phyloP scores from a whole-genome alignment of 35 echinoderm and acorn worm genomes.

The Ophiothrix spiculata region DNA sequence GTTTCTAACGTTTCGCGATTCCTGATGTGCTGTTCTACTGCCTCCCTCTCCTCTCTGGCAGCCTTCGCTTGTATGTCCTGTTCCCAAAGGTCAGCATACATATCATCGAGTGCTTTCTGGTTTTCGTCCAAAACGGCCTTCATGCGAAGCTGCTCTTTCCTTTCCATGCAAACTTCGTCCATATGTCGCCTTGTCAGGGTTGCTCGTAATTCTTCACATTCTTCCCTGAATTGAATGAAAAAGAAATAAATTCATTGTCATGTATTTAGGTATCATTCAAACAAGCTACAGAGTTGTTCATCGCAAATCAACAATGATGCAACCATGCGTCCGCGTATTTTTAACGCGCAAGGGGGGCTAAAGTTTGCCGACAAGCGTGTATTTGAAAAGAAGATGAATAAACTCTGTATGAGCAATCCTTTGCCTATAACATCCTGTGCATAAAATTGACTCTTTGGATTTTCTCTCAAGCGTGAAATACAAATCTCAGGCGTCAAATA shows the following conservation, averaged over 20 bases:
- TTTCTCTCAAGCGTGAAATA: no score
- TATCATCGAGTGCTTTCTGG: slow-evolving; percentile 41
- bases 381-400: no score
- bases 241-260: neutral
- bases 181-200: slow-evolving; percentile 84
- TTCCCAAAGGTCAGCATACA: slow-evolving; percentile 94
- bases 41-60: slow-evolving; percentile 69
- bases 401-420: no score
- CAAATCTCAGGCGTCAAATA: no score
- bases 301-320: no score
- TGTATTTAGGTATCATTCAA: no score
- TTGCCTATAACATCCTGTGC: no score
- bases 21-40: slow-evolving; percentile 56
- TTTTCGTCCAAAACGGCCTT: slow-evolving; percentile 63
- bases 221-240: slow-evolving; percentile 55
- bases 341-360: no score
- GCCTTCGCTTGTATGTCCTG: slow-evolving; percentile 87
- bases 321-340: no score
- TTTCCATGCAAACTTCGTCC: slow-evolving; percentile 94
- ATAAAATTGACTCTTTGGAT: no score
- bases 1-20: slow-evolving; percentile 87
- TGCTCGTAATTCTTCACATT: slow-evolving; percentile 90
- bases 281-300: no score
- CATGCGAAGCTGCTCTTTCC: slow-evolving; percentile 72
- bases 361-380: no score